These are phyloP conservation scores for Drosophila suboccidentalis DNA, from an alignment of 2,888 invertebrate species.

Conservation along the genomic window DNA sequence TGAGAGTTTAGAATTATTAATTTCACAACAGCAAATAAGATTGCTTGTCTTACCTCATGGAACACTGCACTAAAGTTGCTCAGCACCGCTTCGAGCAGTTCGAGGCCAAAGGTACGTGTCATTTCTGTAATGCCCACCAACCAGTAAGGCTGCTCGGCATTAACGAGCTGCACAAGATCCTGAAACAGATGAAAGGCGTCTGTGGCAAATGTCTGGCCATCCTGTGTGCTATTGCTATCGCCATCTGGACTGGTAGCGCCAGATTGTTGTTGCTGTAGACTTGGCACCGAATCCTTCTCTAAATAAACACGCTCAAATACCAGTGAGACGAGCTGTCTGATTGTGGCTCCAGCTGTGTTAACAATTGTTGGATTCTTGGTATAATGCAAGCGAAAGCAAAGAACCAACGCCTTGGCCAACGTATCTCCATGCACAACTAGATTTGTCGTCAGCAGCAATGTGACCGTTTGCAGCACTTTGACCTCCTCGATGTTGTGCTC, in stretches of 20 bases:
- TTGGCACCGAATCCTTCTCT: slow-evolving; percentile 77
- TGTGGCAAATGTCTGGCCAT: slow-evolving; percentile 94
- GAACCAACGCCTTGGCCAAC: slow-evolving; percentile 95
- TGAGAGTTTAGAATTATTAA: not conserved
- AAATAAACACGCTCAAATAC: slow-evolving; percentile 93
- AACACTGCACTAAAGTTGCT: slow-evolving; percentile 94
- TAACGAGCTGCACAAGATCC: slow-evolving; percentile 98
- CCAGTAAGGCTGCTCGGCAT: slow-evolving; percentile 98
- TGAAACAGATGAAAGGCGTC: slow-evolving; percentile 98
- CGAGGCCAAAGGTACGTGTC: slow-evolving; percentile 98
- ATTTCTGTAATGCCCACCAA: slow-evolving; percentile 98
- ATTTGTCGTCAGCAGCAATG: slow-evolving; percentile 97
- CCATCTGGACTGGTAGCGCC: slow-evolving; percentile 38
- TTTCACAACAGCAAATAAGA: too few species aligned
- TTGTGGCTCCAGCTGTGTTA: slow-evolving; percentile 99
- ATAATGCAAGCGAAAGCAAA: slow-evolving; percentile 98
- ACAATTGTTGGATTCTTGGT: slow-evolving; percentile 97
- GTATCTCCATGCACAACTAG: slow-evolving; percentile 97
- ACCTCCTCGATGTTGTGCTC: slow-evolving; percentile 98
- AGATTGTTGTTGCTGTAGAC: slow-evolving; percentile 62
- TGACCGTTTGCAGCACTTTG: slow-evolving; percentile 97
- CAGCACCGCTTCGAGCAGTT: slow-evolving; percentile 96
- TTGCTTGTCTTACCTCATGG: slow-evolving; percentile 88
- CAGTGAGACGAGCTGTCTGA: slow-evolving; percentile 96
- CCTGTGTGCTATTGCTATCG: slow-evolving; percentile 84